Evolutionary conservation across 2,113 vertebrate species (phyloP).

Genomic region (Arothron firmamentum): DNA sequence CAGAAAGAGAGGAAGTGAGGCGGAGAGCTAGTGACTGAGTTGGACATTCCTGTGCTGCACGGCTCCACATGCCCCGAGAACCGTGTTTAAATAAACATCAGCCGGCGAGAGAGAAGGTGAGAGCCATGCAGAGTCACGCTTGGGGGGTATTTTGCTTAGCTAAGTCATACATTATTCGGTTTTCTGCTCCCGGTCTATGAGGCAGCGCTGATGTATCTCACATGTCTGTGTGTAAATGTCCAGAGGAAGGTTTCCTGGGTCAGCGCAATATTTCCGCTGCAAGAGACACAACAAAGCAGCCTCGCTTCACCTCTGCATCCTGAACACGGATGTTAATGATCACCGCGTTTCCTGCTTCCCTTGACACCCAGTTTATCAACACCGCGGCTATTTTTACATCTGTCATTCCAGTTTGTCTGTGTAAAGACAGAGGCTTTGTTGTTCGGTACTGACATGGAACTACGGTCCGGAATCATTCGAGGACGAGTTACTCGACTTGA

Average conservation of each 20-base stretch:
- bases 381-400: no score
- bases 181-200: slow-evolving; percentile 18
- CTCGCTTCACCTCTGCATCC: no score
- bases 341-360: no score
- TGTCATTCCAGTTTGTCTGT: no score
- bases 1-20: slow-evolving; percentile 31
- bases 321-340: no score
- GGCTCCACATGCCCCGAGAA: slow-evolving; percentile 14
- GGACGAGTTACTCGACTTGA: no score
- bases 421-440: no score
- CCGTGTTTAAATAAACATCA: slow-evolving; percentile 60
- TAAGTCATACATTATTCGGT: slow-evolving; percentile 46
- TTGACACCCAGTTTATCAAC: no score
- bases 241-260: neutral
- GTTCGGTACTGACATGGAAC: no score
- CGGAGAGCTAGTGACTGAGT: slow-evolving; percentile 15
- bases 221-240: slow-evolving; percentile 8
- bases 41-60: slow-evolving; percentile 32
- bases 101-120: slow-evolving; percentile 21
- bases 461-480: no score
- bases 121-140: slow-evolving; percentile 32
- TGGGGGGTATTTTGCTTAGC: slow-evolving; percentile 14
- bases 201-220: slow-evolving; percentile 13
- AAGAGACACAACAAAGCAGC: no score
- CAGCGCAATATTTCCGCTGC: no score